Conservation (phyloP, 1,140 invertebrate species). For the Drosophila jambulina region DNA sequence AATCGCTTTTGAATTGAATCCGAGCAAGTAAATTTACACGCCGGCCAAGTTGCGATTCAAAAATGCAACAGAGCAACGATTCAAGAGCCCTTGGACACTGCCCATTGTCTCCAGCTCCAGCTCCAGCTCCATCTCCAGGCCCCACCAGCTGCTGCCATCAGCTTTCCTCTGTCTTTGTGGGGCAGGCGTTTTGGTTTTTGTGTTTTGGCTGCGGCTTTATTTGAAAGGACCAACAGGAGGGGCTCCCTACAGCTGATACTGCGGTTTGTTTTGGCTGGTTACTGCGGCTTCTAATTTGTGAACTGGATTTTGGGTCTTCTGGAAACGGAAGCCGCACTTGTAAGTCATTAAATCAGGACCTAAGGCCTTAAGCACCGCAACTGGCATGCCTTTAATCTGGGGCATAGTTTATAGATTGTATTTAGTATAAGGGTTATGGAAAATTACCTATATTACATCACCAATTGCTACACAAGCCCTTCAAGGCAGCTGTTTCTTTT, state of each 20-base stretch:
- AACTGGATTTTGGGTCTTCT: constrained; percentile 60
- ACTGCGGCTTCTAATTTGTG: constrained; percentile 70
- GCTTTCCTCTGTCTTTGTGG: constrained; percentile 3
- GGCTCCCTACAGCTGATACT: constrained; percentile 17
- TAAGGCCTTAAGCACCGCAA: background rate
- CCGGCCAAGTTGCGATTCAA: constrained; percentile 75
- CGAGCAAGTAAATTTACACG: constrained; percentile 69
- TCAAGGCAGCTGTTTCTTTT: background rate
- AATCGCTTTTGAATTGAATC: constrained; percentile 82
- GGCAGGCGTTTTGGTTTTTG: constrained; percentile 43
- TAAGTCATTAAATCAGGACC: constrained; percentile 66
- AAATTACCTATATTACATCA: constrained; percentile 10
- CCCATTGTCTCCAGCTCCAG: constrained; percentile 17
- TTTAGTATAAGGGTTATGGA: background rate
- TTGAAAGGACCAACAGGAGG: constrained; percentile 3
- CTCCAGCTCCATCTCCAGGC: background rate
- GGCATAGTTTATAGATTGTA: background rate
- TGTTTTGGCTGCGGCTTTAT: constrained; percentile 45
- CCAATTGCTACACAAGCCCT: background rate
- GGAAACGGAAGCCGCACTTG: constrained; percentile 38
- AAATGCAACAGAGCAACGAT: constrained; percentile 66
- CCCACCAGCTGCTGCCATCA: constrained; percentile 1
- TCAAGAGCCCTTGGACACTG: constrained; percentile 35
- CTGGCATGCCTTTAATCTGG: constrained; percentile 8
- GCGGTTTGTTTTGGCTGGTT: constrained; percentile 54